A percentile compares a stretch with the other conserved stretches of the same genome.
Evolutionary conservation across 2,113 vertebrate genomes (phyloP).

Genomic region (Callospermophilus lateralis): DNA sequence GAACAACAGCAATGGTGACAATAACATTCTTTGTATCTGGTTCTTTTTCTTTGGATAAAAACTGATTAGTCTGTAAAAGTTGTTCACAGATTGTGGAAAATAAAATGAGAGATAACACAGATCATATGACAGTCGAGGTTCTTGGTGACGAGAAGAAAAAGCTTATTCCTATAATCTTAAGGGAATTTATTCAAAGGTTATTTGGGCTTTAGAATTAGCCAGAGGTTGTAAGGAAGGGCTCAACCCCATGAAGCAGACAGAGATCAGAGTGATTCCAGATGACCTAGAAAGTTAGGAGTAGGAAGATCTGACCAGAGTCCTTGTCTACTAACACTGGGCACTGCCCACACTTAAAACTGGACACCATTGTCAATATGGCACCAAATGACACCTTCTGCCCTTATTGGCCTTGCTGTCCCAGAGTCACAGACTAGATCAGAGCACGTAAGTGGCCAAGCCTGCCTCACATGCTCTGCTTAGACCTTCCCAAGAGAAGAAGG

Average conservation of each 20-base stretch:
- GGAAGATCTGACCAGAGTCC: neutral
- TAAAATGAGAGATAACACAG: neutral
- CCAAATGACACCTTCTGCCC: neutral
- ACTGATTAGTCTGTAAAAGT: neutral
- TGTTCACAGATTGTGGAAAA: neutral
- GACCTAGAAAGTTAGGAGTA: neutral
- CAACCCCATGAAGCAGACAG: neutral
- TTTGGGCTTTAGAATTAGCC: neutral
- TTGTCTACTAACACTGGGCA: neutral
- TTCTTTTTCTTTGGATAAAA: neutral
- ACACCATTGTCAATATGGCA: neutral
- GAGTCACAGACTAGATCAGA: neutral
- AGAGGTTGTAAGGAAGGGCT: neutral
- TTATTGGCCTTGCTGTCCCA: neutral
- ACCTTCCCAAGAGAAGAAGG: neutral
- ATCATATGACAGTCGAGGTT: neutral
- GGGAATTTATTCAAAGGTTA: neutral
- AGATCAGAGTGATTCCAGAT: neutral
- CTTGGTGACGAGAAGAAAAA: neutral
- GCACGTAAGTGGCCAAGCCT: neutral
- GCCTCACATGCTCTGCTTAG: neutral
- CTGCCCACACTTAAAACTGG: neutral
- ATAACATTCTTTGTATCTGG: neutral
- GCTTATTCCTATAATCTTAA: neutral
- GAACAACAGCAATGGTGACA: neutral